Evolutionary conservation across 2,113 vertebrate species (phyloP).

Genomic region (Calidris pygmaea): DNA sequence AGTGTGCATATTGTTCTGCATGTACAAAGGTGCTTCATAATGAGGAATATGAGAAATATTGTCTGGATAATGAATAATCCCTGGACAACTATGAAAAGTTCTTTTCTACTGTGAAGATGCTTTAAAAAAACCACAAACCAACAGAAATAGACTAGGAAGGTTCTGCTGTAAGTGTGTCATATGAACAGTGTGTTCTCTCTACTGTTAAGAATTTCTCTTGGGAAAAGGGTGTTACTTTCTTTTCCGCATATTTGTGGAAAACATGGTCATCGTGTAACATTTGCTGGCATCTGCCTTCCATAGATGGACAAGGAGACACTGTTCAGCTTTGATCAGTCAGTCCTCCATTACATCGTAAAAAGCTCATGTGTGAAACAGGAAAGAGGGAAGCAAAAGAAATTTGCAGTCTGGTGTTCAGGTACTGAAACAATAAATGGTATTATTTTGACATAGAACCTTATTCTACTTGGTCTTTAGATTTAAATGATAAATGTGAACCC

Average conservation of each 20-base stretch:
- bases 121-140: not conserved
- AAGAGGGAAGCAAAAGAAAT: not conserved
- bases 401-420: not conserved
- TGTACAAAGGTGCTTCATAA: not conserved
- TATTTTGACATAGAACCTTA: not conserved
- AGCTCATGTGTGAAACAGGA: not conserved
- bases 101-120: not conserved
- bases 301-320: not conserved
- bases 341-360: not conserved
- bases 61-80: not conserved
- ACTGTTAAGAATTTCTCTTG: not conserved
- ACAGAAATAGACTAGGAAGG: not conserved
- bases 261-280: fast-evolving
- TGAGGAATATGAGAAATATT: not conserved
- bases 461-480: not conserved
- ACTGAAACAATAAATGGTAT: not conserved
- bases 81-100: not conserved
- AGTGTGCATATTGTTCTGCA: not conserved
- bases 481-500: not conserved
- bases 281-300: not conserved
- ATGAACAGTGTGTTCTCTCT: not conserved
- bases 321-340: not conserved
- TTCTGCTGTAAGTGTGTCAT: not conserved
- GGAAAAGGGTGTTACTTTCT: not conserved
- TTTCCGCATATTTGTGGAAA: not conserved